A percentile compares a stretch with the other conserved stretches of the same genome.
These are phyloP conservation scores for Steinernema khuongi DNA, from an alignment of 1,140 invertebrate genomes.

Conservation along the genomic window DNA sequence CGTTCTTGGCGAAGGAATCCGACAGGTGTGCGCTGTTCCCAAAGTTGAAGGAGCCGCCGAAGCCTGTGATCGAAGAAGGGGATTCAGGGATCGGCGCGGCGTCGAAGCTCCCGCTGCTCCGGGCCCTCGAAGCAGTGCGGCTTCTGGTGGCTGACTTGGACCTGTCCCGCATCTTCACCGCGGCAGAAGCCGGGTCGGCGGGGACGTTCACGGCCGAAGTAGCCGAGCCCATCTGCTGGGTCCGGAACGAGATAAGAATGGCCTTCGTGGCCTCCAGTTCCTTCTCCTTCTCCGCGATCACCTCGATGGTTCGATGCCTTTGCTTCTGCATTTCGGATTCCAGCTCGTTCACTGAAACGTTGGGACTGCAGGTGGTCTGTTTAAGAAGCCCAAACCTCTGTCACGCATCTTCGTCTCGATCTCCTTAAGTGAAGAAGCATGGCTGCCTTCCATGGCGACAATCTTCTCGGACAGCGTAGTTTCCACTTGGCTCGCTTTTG, in stretches of 20 bases:
- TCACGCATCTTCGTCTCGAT: conserved; percentile 9
- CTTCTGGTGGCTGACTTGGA: not conserved
- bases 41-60: not conserved
- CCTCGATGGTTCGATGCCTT: conserved; percentile 27
- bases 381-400: not conserved
- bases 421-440: not conserved
- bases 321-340: conserved; percentile 37
- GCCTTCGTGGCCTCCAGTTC: conserved; percentile 35
- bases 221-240: not conserved
- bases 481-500: not conserved
- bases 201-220: not conserved
- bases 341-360: conserved; percentile 26
- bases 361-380: not conserved
- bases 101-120: conserved; percentile 3
- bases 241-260: conserved; percentile 8
- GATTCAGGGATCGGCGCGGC: not conserved
- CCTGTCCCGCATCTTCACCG: not conserved
- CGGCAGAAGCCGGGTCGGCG: not conserved
- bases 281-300: conserved; percentile 35
- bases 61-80: not conserved
- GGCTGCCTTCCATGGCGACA: not conserved
- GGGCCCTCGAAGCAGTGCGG: not conserved
- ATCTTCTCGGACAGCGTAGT: not conserved
- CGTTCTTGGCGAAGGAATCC: not conserved
- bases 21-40: not conserved